phyloP scores from a whole-genome alignment of 2,888 invertebrate species.

The Dolichomitus sp. region DNA sequence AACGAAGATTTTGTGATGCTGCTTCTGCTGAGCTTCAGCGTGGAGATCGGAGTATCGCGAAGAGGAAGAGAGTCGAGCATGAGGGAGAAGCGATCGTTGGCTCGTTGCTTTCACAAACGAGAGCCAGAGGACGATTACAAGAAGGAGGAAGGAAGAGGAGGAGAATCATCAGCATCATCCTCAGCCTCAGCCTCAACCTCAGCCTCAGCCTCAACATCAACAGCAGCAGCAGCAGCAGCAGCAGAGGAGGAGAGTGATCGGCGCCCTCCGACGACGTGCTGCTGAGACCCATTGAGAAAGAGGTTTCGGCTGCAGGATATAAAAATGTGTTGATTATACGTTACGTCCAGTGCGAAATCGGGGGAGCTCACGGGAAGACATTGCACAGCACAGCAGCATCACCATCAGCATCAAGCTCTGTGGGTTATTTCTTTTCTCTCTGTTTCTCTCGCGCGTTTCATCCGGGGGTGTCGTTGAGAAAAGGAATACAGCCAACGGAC shows the following conservation, averaged over 20 bases:
- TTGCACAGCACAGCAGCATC: not conserved
- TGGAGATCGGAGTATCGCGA: constrained; percentile 39
- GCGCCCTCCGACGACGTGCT: constrained; percentile 56
- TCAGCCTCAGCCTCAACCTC: too few relatives aligned
- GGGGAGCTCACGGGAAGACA: constrained; percentile 40
- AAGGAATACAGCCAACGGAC: constrained; percentile 71
- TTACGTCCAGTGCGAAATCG: constrained; percentile 74
- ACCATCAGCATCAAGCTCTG: not conserved
- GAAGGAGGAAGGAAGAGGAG: constrained; percentile 34
- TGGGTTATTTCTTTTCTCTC: not conserved
- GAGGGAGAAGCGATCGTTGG: constrained; percentile 47
- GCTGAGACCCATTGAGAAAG: constrained; percentile 81
- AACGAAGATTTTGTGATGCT: constrained; percentile 53
- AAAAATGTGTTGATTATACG: constrained; percentile 86
- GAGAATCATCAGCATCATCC: too few relatives aligned
- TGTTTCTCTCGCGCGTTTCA: constrained; percentile 16
- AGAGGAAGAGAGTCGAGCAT: constrained; percentile 29
- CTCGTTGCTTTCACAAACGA: constrained; percentile 52
- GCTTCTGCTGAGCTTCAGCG: constrained; percentile 41
- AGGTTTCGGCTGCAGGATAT: constrained; percentile 83
- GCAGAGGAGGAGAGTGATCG: constrained; percentile 55
- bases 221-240: constrained; percentile 27
- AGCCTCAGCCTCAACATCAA: not conserved
- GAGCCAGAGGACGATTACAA: constrained; percentile 61
- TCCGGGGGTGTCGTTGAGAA: constrained; percentile 81